These are phyloP conservation scores for Camponotus floridanus DNA, from an alignment of 1,140 invertebrate genomes.

Conservation along the genomic window DNA sequence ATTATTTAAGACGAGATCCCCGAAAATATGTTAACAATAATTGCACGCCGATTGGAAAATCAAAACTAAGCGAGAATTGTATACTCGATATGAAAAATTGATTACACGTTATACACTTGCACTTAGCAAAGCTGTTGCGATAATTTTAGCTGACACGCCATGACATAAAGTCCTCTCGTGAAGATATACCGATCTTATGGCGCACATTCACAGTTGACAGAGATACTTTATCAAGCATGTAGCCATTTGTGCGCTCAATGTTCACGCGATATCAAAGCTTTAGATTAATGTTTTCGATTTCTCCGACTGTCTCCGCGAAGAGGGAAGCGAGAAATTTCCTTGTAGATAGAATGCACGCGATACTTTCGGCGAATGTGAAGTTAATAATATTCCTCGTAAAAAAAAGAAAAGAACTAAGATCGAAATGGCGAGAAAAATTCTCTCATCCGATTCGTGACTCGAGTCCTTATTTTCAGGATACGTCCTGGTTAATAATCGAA, in stretches of 20 bases:
- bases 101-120: background rate
- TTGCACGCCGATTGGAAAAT: background rate
- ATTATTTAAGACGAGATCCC: background rate
- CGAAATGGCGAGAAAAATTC: background rate
- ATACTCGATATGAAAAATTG: background rate
- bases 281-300: constrained; percentile 52
- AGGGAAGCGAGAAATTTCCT: constrained; percentile 29
- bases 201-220: background rate
- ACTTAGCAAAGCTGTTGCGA: background rate
- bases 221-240: constrained; percentile 39
- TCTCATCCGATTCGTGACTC: constrained; percentile 19
- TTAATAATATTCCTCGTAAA: background rate
- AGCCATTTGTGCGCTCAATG: background rate
- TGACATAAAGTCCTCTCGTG: background rate
- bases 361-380: background rate
- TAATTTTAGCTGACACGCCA: background rate
- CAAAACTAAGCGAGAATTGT: too few species aligned
- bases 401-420: background rate
- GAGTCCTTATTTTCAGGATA: constrained; percentile 16
- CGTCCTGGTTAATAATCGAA: constrained; percentile 22
- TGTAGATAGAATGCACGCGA: background rate
- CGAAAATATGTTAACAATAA: background rate
- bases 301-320: constrained; percentile 27
- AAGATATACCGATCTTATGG: background rate
- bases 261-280: constrained; percentile 26